phyloP scores from a whole-genome alignment of 2,888 invertebrate species.

The Noctua fimbriata region DNA sequence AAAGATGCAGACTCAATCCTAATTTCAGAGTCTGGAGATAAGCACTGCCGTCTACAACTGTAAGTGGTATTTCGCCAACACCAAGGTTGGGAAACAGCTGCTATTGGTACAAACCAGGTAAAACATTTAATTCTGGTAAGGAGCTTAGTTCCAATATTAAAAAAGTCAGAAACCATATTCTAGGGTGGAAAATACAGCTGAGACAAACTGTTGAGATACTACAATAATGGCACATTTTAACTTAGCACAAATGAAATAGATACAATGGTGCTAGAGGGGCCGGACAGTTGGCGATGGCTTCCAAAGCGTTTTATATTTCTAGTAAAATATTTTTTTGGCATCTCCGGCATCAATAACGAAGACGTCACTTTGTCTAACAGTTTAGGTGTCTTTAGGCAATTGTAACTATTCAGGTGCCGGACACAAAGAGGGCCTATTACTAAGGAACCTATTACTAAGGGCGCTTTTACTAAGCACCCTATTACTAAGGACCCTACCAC shows the following conservation, averaged over 20 bases:
- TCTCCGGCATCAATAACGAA: background rate
- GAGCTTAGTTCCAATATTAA: background rate
- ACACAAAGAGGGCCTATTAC: background rate
- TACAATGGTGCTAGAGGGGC: background rate
- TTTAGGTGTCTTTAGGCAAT: background rate
- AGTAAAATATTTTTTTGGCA: background rate
- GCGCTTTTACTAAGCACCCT: background rate
- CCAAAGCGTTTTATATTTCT: background rate
- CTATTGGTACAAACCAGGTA: constrained; percentile 74
- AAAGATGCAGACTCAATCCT: background rate
- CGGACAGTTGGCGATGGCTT: background rate
- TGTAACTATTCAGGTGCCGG: background rate
- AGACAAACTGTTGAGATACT: background rate
- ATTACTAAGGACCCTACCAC: background rate
- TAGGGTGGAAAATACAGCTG: background rate
- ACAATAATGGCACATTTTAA: background rate
- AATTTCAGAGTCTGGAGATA: constrained; percentile 72
- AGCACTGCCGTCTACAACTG: constrained; percentile 72
- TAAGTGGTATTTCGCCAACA: constrained; percentile 71
- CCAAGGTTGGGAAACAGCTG: constrained; percentile 62
- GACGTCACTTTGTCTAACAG: background rate
- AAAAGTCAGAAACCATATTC: background rate
- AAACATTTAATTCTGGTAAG: background rate
- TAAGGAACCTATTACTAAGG: background rate
- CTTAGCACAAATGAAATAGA: background rate